Percentiles rank a stretch among this genome's conserved stretches.
Evolutionary conservation across 2,113 vertebrate species (phyloP).

Genomic region (Capra hircus): DNA sequence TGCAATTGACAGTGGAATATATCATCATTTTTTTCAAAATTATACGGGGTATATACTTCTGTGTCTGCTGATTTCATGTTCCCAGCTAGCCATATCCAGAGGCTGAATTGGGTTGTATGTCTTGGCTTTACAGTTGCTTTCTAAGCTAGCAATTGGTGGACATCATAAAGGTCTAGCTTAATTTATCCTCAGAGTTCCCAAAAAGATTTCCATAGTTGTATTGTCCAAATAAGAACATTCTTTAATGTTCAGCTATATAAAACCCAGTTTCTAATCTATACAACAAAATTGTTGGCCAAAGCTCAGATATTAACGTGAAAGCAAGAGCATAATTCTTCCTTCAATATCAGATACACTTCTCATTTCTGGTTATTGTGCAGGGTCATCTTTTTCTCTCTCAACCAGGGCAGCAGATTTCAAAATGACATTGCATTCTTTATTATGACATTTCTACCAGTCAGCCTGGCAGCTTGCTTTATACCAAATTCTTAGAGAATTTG

Average conservation of each 20-base stretch:
- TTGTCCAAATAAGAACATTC: background rate
- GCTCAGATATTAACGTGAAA: background rate
- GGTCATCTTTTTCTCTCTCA: background rate
- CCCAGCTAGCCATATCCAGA: background rate
- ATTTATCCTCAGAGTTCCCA: background rate
- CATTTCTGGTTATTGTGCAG: background rate
- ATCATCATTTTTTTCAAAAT: background rate
- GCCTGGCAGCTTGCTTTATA: background rate
- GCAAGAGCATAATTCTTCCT: background rate
- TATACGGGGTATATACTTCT: background rate
- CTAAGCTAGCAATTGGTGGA: background rate
- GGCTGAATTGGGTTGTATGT: background rate
- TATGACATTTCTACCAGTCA: background rate
- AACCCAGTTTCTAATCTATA: background rate
- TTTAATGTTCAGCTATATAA: background rate
- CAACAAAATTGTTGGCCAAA: background rate
- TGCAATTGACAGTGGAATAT: background rate
- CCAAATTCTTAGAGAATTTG: background rate
- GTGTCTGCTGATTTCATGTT: background rate
- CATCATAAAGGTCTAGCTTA: background rate
- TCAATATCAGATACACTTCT: background rate
- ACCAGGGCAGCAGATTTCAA: background rate
- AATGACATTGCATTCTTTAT: background rate
- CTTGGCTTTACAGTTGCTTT: background rate
- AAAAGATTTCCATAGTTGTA: background rate